Base-by-base conservation (phyloP, 2,113 vertebrate genomes). In the Trichechus manatus region DNA sequence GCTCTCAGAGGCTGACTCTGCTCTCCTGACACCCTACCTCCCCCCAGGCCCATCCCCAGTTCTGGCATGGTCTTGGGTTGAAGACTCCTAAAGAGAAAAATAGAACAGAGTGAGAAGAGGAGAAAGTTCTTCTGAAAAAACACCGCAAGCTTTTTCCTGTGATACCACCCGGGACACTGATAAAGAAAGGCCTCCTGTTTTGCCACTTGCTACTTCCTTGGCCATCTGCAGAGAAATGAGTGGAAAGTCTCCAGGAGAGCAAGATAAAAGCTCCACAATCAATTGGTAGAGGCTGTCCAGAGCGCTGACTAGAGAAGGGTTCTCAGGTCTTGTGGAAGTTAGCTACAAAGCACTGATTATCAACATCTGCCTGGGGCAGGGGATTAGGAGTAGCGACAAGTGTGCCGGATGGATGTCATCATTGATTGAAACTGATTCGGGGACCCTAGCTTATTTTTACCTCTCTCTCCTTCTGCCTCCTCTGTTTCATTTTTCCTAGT, bases 111-210 rank as follows among this genome's bases (percentile, higher is more conserved):
- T 74, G 9, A 92, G 6, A 47, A 23, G 8, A 88, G 85, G n/a
- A 74, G 10, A 96, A 95, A 77, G 61, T 20, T 61, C 22, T 80
- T 93, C 29, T 85, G 85, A 66, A 36, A 92, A 89, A 91, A 88
- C 31, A 10, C 36, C 36, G 6, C 47, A 72, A 5, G 23, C 13
- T 85, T 9, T 92, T 74, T 75, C 77, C 53, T 64, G 87, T 87
- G 85, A 47, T 81, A 47, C 11, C 22, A 85, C n/a, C 36, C 6
- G 27, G 17, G 36, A 36, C n/a, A 44, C 78, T 42, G 42, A 20
- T 33, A 44, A 61, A 53, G n/a, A 91, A 33, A 74, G 39, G 61
- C 33, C 13, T 72, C 56, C 81, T 56, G 4, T 29, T 89, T 68
- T 64, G 22, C n/a, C 63, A 82, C 39, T 84, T 19, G 33, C 25